Evolutionary conservation across 2,888 invertebrate genomes (phyloP).

Genomic region (Pammene aurita): DNA sequence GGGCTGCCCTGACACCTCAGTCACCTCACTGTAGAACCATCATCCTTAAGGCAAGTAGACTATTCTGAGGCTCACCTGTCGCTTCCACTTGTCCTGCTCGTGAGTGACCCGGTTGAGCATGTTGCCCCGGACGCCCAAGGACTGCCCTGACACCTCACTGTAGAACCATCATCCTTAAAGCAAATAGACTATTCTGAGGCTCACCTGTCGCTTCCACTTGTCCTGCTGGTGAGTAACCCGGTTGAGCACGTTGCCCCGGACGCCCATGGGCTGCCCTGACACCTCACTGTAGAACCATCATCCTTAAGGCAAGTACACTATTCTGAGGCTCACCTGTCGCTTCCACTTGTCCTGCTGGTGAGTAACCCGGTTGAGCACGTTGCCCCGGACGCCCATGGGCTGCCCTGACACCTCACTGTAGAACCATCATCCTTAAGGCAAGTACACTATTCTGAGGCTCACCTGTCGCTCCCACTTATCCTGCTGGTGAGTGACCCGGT

Average conservation of each 20-base stretch:
- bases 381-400: slow-evolving; percentile 87
- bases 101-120: slow-evolving; percentile 94
- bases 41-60: no score
- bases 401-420: slow-evolving; percentile 82
- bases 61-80: no score
- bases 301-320: no score
- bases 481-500: no score
- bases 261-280: slow-evolving; percentile 87
- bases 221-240: slow-evolving; percentile 95
- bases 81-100: slow-evolving; percentile 93
- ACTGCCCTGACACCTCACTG: slow-evolving; percentile 84
- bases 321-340: no score
- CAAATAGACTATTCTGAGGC: no score
- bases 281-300: slow-evolving; percentile 54
- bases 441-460: no score
- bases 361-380: slow-evolving; percentile 93
- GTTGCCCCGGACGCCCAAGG: slow-evolving; percentile 87
- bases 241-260: slow-evolving; percentile 89
- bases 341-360: slow-evolving; percentile 95
- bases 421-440: slow-evolving; percentile 20
- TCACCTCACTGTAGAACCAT: slow-evolving; percentile 45
- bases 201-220: slow-evolving; percentile 84
- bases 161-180: slow-evolving; percentile 15
- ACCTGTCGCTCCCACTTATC: no score
- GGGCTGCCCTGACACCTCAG: slow-evolving; percentile 86